Conservation (phyloP, 2,888 invertebrate genomes). For the Melanargia galathea region DNA sequence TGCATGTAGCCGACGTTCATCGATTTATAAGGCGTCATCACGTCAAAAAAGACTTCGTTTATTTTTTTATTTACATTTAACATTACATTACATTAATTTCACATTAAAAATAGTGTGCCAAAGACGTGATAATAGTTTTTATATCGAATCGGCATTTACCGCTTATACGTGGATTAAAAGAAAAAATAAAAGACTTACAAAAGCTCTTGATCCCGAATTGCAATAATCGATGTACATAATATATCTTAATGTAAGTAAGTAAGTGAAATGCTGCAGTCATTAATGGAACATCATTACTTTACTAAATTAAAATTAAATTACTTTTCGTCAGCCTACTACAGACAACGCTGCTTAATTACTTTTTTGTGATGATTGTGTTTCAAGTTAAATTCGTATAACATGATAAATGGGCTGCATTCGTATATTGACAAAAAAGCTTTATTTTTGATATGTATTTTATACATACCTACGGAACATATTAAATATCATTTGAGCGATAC, state of each 20-base stretch:
- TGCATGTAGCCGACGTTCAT: no score
- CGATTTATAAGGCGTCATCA: no score
- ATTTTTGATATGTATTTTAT: background rate
- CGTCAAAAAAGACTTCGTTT: no score
- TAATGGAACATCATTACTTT: slow-evolving; percentile 10
- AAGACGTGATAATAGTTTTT: no score
- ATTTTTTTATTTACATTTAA: no score
- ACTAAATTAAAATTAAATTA: slow-evolving; percentile 15
- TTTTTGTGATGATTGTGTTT: slow-evolving; percentile 18
- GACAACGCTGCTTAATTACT: slow-evolving; percentile 19
- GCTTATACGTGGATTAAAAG: no score
- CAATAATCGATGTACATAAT: background rate
- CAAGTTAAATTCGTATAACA: slow-evolving; percentile 13
- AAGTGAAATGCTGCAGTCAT: background rate
- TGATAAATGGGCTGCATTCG: slow-evolving; percentile 11
- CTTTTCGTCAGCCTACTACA: slow-evolving; percentile 3
- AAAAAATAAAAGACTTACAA: background rate
- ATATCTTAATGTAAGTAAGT: background rate
- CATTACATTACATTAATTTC: no score
- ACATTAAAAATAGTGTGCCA: no score
- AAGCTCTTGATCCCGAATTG: background rate
- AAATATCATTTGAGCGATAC: background rate
- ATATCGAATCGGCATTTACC: no score
- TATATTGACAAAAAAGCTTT: slow-evolving; percentile 8
- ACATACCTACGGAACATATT: no score